Conservation (phyloP, 2,888 invertebrate species). For the Cataglyphis livida region DNA sequence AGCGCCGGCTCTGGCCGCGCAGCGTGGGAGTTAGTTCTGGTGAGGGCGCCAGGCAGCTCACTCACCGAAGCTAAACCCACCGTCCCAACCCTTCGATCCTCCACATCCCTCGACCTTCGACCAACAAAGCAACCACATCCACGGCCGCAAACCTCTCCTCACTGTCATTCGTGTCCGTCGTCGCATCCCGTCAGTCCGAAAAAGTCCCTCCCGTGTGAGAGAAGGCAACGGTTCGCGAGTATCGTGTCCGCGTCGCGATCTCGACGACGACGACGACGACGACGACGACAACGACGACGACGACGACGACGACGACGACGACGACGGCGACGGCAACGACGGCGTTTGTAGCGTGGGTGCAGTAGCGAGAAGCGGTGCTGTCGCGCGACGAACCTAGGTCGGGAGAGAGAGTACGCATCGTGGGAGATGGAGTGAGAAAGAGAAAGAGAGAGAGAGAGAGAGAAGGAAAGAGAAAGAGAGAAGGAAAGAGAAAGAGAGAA, state of each 20-base stretch:
- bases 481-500: neutral
- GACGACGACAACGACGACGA: neutral
- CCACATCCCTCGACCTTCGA: conserved; percentile 73
- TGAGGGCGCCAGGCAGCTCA: conserved; percentile 85
- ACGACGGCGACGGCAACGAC: conserved; percentile 22
- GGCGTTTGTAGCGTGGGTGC: conserved; percentile 42
- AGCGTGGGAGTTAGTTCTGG: conserved; percentile 85
- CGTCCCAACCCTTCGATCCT: conserved; percentile 76
- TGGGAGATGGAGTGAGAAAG: conserved; percentile 27
- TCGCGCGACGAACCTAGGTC: conserved; percentile 49
- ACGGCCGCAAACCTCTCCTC: conserved; percentile 70
- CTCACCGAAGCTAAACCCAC: conserved; percentile 78
- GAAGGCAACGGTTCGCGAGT: conserved; percentile 8
- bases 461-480: neutral
- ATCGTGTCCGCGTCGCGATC: neutral
- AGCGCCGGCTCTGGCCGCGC: conserved; percentile 79
- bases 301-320: neutral
- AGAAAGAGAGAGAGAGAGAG: conserved; percentile 13
- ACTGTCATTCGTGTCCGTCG: conserved; percentile 59
- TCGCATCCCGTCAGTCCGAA: conserved; percentile 39
- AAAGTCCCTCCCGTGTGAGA: conserved; percentile 27
- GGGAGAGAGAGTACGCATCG: conserved; percentile 39
- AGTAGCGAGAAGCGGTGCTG: conserved; percentile 44
- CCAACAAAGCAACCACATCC: conserved; percentile 75
- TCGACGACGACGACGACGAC: neutral